Conservation (phyloP, 1,140 invertebrate genomes). For the Nymphalis io region DNA sequence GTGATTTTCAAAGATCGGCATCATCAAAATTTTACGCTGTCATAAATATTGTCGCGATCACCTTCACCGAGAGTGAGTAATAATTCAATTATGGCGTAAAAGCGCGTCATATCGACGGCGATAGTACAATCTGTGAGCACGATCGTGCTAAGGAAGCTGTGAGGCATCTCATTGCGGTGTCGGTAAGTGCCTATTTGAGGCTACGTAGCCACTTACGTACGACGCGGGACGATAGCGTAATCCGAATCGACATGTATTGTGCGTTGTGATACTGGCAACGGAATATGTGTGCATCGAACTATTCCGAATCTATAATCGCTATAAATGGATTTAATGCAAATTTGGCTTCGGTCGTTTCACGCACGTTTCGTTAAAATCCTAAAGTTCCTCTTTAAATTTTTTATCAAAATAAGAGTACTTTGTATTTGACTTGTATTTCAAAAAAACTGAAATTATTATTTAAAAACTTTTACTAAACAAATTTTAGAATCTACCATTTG, state of each 20-base stretch:
- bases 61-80: slow-evolving; percentile 53
- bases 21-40: slow-evolving; percentile 31
- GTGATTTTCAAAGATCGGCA: slow-evolving; percentile 9
- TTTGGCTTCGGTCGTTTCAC: slow-evolving; percentile 43
- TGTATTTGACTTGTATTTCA: no score
- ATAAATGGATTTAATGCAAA: slow-evolving; percentile 71
- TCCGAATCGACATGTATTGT: slow-evolving; percentile 72
- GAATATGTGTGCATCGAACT: slow-evolving; percentile 43
- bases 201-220: slow-evolving; percentile 70
- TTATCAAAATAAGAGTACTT: no score
- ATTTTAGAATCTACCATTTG: no score
- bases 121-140: slow-evolving; percentile 67
- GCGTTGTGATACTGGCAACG: slow-evolving; percentile 59
- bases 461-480: no score
- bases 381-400: neutral
- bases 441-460: no score
- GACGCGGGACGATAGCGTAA: slow-evolving; percentile 68
- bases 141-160: slow-evolving; percentile 65
- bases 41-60: slow-evolving; percentile 57
- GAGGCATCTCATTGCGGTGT: slow-evolving; percentile 69
- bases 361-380: slow-evolving; percentile 27
- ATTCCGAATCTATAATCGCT: slow-evolving; percentile 39
- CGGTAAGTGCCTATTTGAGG: slow-evolving; percentile 76
- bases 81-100: slow-evolving; percentile 74
- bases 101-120: slow-evolving; percentile 60